Evolutionary conservation across 1,140 invertebrate species (phyloP).

Genomic region (Drosophila parvula): DNA sequence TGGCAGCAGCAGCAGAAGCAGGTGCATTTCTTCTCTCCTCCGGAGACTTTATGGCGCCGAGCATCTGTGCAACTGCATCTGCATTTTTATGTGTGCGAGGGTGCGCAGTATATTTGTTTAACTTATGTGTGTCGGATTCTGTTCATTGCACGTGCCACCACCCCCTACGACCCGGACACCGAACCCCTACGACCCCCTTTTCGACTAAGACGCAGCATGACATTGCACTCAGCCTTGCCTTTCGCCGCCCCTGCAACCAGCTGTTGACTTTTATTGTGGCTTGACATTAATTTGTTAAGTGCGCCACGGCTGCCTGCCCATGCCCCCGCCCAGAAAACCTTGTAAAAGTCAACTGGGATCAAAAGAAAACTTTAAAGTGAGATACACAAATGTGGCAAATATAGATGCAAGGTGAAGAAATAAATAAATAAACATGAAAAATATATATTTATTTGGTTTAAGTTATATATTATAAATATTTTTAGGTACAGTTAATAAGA

Average conservation of each 20-base stretch:
- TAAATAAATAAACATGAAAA: too few species aligned
- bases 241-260: slow-evolving; percentile 52
- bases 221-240: slow-evolving; percentile 73
- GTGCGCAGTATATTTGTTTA: slow-evolving; percentile 31
- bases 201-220: slow-evolving; percentile 53
- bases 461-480: background rate
- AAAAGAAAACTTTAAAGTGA: slow-evolving; percentile 51
- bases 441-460: background rate
- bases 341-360: slow-evolving; percentile 40
- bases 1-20: slow-evolving; percentile 15
- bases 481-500: too few species aligned
- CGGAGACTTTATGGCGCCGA: slow-evolving; percentile 20
- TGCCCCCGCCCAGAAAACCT: slow-evolving; percentile 8
- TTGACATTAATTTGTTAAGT: slow-evolving; percentile 83
- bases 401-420: slow-evolving; percentile 2
- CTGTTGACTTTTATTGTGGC: slow-evolving; percentile 83
- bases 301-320: slow-evolving; percentile 50
- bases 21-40: slow-evolving; percentile 8
- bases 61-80: slow-evolving; percentile 30
- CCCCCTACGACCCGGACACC: slow-evolving; percentile 5
- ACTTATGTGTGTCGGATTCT: slow-evolving; percentile 38
- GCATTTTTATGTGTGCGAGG: slow-evolving; percentile 34
- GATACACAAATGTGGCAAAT: slow-evolving; percentile 19
- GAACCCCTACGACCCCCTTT: background rate
- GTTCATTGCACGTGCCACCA: slow-evolving; percentile 30